Base-by-base conservation (phyloP, 1,140 invertebrate genomes). In the Vollenhovia emeryi region DNA sequence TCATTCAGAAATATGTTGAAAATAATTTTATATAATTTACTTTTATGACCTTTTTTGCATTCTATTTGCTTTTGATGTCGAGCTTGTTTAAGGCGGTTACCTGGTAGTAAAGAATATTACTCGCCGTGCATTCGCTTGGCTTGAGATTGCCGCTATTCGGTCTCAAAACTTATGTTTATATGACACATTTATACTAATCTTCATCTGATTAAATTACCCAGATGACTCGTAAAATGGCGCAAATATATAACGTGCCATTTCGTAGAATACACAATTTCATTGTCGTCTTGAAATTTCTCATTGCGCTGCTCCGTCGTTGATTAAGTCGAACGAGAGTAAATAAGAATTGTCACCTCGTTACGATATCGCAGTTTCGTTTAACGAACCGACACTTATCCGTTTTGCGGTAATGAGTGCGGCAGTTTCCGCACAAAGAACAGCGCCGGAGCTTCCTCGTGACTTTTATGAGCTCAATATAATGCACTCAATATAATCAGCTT, bases 341-440 rank as follows among this genome's bases (percentile, higher is more conserved):
- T 79, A 86, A 86, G 71, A 55, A 59, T 86, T 43, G 60, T 69
- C 75, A 59, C 43, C 73, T 85, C 60, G 83, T 86, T 86, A 84
- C 55, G 40, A 78, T 43, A 75, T 75, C 30, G 71, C 60, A 75
- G 43, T 68, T 78, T 40, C n/a, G 24, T 74, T 78, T 86, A 86
- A 86, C 83, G 85, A 86, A 86, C 73, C 71, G 52, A 15, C 52
- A 11, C 33, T 78, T 24, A 24, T 57, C 24, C 69, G 33, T 82
- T 82, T 82, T 73, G 50, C 27, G 24, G 27, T 82, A 82, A 82
- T 82, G 66, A 82, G 78, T 33, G 18, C 8, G 52, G 27, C 78
- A 48, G 11, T 82, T 82, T 30, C 50, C 36, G 24, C 50, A 45
- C 50, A 74, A 76, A 78, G 57, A 64, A 85, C 24, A 21, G 13